Evolutionary conservation across 2,888 invertebrate genomes (phyloP).

Genomic region (Anodontia alba): DNA sequence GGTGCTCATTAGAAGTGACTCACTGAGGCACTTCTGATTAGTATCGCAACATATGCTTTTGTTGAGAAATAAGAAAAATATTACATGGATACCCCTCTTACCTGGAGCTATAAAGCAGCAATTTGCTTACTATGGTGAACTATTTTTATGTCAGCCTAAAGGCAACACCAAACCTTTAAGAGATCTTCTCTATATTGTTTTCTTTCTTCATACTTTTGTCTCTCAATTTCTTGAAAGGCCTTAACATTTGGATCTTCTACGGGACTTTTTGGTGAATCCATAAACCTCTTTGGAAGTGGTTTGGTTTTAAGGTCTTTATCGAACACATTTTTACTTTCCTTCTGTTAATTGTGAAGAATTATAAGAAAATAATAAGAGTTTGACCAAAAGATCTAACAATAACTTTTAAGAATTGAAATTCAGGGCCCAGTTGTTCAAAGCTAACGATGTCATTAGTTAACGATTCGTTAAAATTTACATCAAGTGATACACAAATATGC

Average conservation of each 20-base stretch:
- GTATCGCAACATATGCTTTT: no score
- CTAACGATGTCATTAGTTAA: no score
- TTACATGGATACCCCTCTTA: no score
- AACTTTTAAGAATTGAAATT: no score
- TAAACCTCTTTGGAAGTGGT: not conserved
- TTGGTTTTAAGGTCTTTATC: slow-evolving; percentile 35
- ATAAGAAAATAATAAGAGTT: not conserved
- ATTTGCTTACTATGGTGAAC: no score
- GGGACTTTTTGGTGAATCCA: not conserved
- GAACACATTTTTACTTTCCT: slow-evolving; percentile 51
- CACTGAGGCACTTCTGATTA: no score
- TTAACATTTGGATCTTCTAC: slow-evolving; percentile 41
- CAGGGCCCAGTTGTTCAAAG: no score
- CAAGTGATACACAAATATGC: no score
- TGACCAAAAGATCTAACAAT: not conserved
- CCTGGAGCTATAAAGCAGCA: no score
- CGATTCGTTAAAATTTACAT: no score
- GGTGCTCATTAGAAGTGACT: no score
- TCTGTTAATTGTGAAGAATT: slow-evolving; percentile 38
- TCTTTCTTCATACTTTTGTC: slow-evolving; percentile 40
- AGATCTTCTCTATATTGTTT: slow-evolving; percentile 55
- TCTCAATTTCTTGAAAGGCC: slow-evolving; percentile 46
- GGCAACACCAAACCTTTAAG: slow-evolving; percentile 44
- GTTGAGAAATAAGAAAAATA: no score
- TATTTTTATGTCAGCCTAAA: not conserved